phyloP scores from a whole-genome alignment of 2,797 vertebrate genomes.

The Pseudochirops cupreus region DNA sequence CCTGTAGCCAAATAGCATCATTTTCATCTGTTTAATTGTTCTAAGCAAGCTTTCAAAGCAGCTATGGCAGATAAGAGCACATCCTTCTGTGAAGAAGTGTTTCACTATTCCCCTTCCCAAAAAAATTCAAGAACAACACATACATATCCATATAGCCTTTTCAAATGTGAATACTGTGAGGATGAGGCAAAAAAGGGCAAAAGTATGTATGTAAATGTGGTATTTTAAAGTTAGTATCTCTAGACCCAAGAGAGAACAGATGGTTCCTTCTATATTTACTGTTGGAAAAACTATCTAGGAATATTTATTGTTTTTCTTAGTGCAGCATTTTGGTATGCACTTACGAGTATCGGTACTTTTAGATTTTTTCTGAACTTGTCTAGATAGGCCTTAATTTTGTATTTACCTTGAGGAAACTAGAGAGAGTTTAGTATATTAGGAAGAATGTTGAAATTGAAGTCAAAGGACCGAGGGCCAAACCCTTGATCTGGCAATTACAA shows the following conservation, averaged over 20 bases:
- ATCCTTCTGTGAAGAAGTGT: constrained; percentile 7
- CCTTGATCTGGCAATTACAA: neutral
- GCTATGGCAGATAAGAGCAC: neutral
- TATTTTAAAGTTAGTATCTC: neutral
- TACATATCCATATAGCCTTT: neutral
- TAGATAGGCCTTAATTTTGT: constrained; percentile 7
- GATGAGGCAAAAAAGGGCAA: constrained; percentile 13
- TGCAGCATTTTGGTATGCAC: neutral
- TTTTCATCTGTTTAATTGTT: constrained; percentile 26
- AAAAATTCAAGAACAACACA: neutral
- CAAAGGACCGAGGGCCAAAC: neutral
- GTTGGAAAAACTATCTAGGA: neutral
- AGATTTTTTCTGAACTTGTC: constrained; percentile 14
- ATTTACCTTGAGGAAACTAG: constrained; percentile 26
- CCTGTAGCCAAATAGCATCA: constrained; percentile 11
- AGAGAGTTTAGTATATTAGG: neutral
- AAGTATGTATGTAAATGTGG: constrained; percentile 12
- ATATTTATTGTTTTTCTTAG: neutral
- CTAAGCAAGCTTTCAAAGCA: neutral
- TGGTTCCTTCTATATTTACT: constrained; percentile 12
- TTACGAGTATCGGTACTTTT: neutral
- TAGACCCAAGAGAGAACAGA: neutral
- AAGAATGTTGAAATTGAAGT: neutral
- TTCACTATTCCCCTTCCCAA: neutral
- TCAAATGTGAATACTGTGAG: constrained; percentile 32